phyloP scores from a whole-genome alignment of 2,113 vertebrate genomes.

The Anseranas semipalmata region DNA sequence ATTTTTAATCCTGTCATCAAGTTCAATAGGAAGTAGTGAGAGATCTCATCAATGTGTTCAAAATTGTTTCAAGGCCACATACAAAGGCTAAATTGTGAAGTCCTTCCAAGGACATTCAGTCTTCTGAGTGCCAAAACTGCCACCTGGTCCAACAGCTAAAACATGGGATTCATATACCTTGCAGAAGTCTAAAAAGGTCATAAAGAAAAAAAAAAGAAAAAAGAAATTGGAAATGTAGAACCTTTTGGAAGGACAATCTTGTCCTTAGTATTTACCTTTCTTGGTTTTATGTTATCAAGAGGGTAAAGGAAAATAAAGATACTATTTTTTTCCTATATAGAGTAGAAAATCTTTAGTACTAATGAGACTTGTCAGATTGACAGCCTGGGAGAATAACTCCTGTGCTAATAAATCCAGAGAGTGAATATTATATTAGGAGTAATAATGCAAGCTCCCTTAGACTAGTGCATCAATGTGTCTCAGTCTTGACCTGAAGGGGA shows the following conservation, averaged over 20 bases:
- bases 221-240: not conserved
- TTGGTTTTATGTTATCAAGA: not conserved
- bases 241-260: not conserved
- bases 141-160: not conserved
- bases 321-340: not conserved
- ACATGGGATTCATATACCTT: not conserved
- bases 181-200: not conserved
- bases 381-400: not conserved
- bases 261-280: not conserved
- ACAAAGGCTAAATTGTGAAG: not conserved
- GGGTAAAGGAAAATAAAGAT: not conserved
- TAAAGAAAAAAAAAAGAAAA: not conserved
- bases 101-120: not conserved
- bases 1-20: not conserved
- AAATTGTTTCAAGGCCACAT: not conserved
- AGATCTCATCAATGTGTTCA: not conserved
- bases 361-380: not conserved
- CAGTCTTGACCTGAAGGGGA: not conserved
- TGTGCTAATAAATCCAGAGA: not conserved
- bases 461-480: not conserved
- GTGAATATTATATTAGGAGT: not conserved
- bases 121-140: not conserved
- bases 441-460: not conserved
- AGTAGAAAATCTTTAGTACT: not conserved
- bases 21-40: not conserved